These are phyloP conservation scores for Isurus oxyrinchus DNA, from an alignment of 2,113 vertebrate species.

Conservation along the genomic window DNA sequence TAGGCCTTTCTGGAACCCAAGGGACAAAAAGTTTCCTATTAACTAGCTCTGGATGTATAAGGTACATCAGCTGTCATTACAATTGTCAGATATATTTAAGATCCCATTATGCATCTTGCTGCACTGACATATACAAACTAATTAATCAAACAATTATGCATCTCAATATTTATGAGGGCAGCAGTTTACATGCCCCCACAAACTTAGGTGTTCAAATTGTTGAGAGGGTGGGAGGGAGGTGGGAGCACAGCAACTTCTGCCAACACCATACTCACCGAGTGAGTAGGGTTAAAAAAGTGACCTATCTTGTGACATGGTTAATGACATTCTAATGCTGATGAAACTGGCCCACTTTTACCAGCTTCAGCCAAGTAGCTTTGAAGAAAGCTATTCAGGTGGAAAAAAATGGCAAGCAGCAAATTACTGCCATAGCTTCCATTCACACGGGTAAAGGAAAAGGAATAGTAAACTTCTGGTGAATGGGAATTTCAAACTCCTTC, in stretches of 20 bases:
- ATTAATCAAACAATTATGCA: neutral
- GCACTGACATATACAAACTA: neutral
- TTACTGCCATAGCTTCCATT: neutral
- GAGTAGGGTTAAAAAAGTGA: neutral
- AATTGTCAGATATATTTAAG: neutral
- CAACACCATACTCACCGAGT: neutral
- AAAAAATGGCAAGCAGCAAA: neutral
- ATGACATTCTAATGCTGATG: neutral
- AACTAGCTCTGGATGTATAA: neutral
- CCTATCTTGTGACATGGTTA: neutral
- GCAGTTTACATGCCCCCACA: neutral
- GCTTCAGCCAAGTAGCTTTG: neutral
- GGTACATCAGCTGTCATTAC: neutral
- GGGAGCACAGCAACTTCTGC: neutral
- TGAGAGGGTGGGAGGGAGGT: neutral
- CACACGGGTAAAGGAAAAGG: neutral
- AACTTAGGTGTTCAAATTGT: neutral
- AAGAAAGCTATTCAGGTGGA: neutral
- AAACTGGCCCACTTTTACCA: neutral
- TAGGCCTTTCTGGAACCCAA: neutral
- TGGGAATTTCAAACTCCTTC: neutral
- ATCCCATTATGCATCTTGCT: neutral
- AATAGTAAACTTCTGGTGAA: neutral
- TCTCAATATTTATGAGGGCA: neutral
- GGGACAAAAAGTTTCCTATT: neutral